Evolutionary conservation across 2,888 invertebrate species (phyloP).

Genomic region (Willowsia nigromaculata): DNA sequence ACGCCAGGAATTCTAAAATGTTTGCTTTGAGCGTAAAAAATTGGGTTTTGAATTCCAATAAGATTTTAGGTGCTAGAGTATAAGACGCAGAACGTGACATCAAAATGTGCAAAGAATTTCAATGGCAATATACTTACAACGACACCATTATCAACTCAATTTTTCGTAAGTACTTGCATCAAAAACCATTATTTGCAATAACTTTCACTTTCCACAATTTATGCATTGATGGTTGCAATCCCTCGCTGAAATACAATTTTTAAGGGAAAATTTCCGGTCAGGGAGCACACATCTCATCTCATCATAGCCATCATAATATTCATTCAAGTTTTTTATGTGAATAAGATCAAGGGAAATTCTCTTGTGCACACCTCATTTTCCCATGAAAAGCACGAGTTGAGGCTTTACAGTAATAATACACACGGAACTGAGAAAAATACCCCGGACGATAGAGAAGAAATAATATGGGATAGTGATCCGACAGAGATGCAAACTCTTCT

Average conservation of each 20-base stretch:
- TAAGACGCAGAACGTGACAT: too few species aligned
- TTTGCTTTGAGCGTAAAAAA: too few species aligned
- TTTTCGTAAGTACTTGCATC: not conserved
- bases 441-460: not conserved
- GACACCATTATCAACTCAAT: not conserved
- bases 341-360: slow-evolving; percentile 45
- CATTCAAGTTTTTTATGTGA: slow-evolving; percentile 40
- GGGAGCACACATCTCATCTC: slow-evolving; percentile 5
- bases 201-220: not conserved
- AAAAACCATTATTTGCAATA: not conserved
- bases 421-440: not conserved
- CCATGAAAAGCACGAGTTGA: slow-evolving; percentile 23
- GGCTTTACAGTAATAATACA: slow-evolving; percentile 27
- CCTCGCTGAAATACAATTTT: not conserved
- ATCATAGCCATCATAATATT: slow-evolving; percentile 32
- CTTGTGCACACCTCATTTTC: slow-evolving; percentile 5
- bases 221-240: not conserved
- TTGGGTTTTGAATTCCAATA: too few species aligned
- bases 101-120: too few species aligned
- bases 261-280: slow-evolving; percentile 7
- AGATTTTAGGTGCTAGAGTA: too few species aligned
- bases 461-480: not conserved
- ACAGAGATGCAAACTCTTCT: not conserved
- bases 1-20: too few species aligned
- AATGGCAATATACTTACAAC: too few species aligned